Evolutionary conservation across 37 sponge, comb jelly and placozoan genomes (phyloP), one percentile per base, ranked within the genome.

Genomic region (Spongia lamella): DNA sequence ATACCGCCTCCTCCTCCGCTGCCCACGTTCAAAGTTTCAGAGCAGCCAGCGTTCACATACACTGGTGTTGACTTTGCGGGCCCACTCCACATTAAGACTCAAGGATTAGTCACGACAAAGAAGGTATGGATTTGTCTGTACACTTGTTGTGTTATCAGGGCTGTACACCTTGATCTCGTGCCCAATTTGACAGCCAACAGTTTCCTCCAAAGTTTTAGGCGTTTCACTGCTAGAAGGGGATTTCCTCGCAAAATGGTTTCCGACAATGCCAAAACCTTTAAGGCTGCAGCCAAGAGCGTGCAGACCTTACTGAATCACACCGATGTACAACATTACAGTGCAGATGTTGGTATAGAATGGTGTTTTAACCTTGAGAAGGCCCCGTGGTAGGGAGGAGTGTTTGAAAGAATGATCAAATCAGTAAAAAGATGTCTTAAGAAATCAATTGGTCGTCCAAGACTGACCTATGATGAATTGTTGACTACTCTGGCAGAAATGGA

Each of bases 141-240:
- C 35, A 81, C 82, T 4, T 81, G 82, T 27, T 81, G 47, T 63
- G 82, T 81, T 17, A 81, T 73, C 21, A 51, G 73, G 62, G 72
- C 73, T 7, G 66, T 72, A 9, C 72, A 72, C 49, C 20, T 81
- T 4, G 82, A 81, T 62, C 38, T 39, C 52, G 82, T 81, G 14
- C 66, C 55, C 20, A 65, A 81, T 32, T 56, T 36, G 64, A 63
- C 82, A 20, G 63, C 73, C 7, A 40, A 32, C 14, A 27, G 65
- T 13, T 72, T 81, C 24, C 50, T 81, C 50, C 27, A 54, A 19
- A 66, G 66, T 32, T 67, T 77, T 21, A 77, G 66, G 66, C 40
- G 78, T 20, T 77, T 77, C 37, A 49, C n/a, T 52, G 78, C 78
- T 21, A 53, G 59, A 72, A 53, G 73, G 56, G 73, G 73, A 20